Conservation (phyloP, 2,797 vertebrate species). For the Threskiornis aethiopicus region DNA sequence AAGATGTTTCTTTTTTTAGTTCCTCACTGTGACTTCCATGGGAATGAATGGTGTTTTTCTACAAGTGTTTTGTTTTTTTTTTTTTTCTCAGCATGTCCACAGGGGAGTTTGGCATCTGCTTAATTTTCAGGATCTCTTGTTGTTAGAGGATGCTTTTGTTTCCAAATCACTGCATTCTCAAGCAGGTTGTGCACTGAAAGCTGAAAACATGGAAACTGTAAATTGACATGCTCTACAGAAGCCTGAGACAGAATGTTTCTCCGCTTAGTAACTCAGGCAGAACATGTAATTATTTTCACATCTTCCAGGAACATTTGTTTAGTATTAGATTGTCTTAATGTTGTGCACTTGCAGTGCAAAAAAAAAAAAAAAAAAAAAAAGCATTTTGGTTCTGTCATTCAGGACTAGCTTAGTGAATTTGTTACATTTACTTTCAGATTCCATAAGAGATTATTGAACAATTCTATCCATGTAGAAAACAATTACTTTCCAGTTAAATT, state of each 20-base stretch:
- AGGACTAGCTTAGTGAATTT: slow-evolving; percentile 37
- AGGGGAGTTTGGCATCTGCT: slow-evolving; percentile 21
- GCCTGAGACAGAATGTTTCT: slow-evolving; percentile 32
- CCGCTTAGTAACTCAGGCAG: slow-evolving; percentile 56
- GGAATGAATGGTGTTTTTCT: background rate
- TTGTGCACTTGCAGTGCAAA: background rate
- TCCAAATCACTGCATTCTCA: slow-evolving; percentile 44
- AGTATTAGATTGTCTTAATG: slow-evolving; percentile 28
- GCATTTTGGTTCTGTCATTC: slow-evolving; percentile 46
- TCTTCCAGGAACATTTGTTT: slow-evolving; percentile 45
- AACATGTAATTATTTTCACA: slow-evolving; percentile 72
- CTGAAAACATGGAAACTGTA: slow-evolving; percentile 57
- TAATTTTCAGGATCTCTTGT: slow-evolving; percentile 39
- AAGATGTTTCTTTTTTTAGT: background rate
- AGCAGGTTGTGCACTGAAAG: slow-evolving; percentile 10
- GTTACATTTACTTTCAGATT: slow-evolving; percentile 54
- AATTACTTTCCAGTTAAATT: slow-evolving; percentile 64
- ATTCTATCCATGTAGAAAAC: slow-evolving; percentile 56
- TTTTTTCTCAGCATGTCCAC: background rate
- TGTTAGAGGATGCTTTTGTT: slow-evolving; percentile 47
- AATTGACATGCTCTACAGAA: slow-evolving; percentile 51
- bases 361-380: background rate
- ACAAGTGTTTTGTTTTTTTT: background rate
- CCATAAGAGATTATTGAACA: slow-evolving; percentile 50
- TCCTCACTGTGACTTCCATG: background rate